phyloP scores from a whole-genome alignment of 2,797 vertebrate genomes.

The Benthosema pterotum region DNA sequence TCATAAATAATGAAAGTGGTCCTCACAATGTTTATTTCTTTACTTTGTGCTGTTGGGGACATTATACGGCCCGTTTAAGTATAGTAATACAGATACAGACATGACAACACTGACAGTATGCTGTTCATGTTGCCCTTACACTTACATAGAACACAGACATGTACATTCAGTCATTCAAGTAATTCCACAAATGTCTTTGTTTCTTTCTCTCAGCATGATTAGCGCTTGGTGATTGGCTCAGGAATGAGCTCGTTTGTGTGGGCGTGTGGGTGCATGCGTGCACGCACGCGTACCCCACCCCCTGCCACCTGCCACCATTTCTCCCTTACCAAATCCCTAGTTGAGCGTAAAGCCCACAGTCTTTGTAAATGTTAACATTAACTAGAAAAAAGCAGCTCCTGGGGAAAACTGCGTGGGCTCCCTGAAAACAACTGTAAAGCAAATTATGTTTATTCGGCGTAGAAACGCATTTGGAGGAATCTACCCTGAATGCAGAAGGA shows the following conservation, averaged over 20 bases:
- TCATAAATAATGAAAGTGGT: too few relatives aligned
- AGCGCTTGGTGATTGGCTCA: not conserved
- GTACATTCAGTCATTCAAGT: too few relatives aligned
- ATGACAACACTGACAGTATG: not conserved
- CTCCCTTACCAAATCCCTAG: slow-evolving; percentile 65
- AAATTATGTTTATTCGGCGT: too few relatives aligned
- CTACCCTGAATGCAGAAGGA: too few relatives aligned
- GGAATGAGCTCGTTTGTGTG: slow-evolving; percentile 34
- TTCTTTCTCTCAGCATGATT: not conserved
- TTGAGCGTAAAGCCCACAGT: slow-evolving; percentile 62
- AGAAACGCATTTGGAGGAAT: too few relatives aligned
- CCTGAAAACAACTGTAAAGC: too few relatives aligned
- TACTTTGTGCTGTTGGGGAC: too few relatives aligned
- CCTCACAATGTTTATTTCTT: too few relatives aligned
- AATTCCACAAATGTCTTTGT: not conserved
- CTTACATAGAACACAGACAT: slow-evolving; percentile 5
- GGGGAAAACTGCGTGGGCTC: too few relatives aligned
- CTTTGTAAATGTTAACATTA: slow-evolving; percentile 76
- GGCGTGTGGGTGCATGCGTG: slow-evolving; percentile 26
- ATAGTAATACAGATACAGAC: too few relatives aligned
- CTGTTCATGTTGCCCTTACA: slow-evolving; percentile 23
- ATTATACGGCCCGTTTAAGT: too few relatives aligned
- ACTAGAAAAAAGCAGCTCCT: slow-evolving; percentile 55
- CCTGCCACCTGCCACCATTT: slow-evolving; percentile 67
- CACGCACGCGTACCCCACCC: slow-evolving; percentile 44